Evolutionary conservation across 2,888 invertebrate genomes (phyloP).

Genomic region (Coleophora deauratella): DNA sequence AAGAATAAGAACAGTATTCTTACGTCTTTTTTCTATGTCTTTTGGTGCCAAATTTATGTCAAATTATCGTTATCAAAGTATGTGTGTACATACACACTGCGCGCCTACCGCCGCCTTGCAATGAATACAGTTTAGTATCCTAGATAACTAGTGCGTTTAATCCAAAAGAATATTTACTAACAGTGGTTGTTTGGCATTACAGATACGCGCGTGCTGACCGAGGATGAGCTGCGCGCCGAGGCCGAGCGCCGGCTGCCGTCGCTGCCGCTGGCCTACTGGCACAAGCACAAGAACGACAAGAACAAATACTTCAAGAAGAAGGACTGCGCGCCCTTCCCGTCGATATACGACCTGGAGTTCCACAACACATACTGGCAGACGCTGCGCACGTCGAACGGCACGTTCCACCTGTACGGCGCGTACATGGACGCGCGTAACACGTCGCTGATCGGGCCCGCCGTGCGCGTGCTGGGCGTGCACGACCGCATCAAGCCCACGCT

Average conservation of each 20-base stretch:
- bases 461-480: conserved; percentile 90
- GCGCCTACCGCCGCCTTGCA: no score
- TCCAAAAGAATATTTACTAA: no score
- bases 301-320: conserved; percentile 77
- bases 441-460: conserved; percentile 86
- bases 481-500: conserved; percentile 90
- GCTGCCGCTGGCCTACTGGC: conserved; percentile 90
- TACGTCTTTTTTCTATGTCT: no score
- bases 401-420: conserved; percentile 92
- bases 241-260: conserved; percentile 87
- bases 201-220: conserved; percentile 65
- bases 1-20: no score
- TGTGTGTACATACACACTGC: no score
- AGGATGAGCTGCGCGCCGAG: conserved; percentile 84
- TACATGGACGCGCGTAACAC: conserved; percentile 88
- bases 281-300: conserved; percentile 85
- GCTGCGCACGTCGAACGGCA: conserved; percentile 85
- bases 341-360: conserved; percentile 92
- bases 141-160: no score
- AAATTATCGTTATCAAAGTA: no score
- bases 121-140: no score
- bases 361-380: conserved; percentile 97
- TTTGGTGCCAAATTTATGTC: no score
- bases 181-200: conserved; percentile 1
- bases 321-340: conserved; percentile 89